Base-by-base conservation (phyloP, 1,140 invertebrate genomes). In the Drosophila repletoides region DNA sequence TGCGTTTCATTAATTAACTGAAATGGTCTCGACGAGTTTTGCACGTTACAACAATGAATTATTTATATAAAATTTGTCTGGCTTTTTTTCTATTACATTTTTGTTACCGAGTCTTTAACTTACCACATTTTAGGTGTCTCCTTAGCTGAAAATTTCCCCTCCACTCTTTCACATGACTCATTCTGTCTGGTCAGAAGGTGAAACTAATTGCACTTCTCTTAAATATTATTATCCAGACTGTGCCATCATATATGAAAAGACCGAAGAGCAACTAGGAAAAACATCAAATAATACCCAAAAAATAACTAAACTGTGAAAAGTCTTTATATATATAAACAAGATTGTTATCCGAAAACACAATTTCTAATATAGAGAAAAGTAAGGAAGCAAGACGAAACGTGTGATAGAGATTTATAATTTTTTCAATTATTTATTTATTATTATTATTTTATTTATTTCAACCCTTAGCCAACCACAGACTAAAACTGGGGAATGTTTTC, bases 1-100 rank as follows among this genome's bases (percentile, higher is more conserved):
- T 80, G 80, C 68, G 80, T 80, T 89, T 89, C 87, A 84, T 89
- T 89, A 89, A 89, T 89, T 89, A 89, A 89, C 87, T 81, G 61
- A 88, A 89, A 89, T 76, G 64, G 61, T 76, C 76, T 73, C 88
- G 70, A 75, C 70, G 81, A 84, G 87, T 70, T 89, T 87, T 76
- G 68, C 81, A 89, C 88, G 81, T 87, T 89, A 89, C 87, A 89
- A 89, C 72, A 84, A 81, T 89, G 88, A 89, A 89, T 89, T 88
- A 89, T 89, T 89, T 89, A 89, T 89, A 80, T 75, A 68, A 80
- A 89, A 76, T 88, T 71, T 75, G 88, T 89, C 88, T 89, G 83
- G 77, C 60, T 70, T 83, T 81, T 63, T 65, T 71, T 64, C 40
- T 49, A 28, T 14, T 67, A 7, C 34, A 61, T 68, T 40, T 61